phyloP scores from a whole-genome alignment of 2,113 vertebrate genomes.

The Xerus inauris region DNA sequence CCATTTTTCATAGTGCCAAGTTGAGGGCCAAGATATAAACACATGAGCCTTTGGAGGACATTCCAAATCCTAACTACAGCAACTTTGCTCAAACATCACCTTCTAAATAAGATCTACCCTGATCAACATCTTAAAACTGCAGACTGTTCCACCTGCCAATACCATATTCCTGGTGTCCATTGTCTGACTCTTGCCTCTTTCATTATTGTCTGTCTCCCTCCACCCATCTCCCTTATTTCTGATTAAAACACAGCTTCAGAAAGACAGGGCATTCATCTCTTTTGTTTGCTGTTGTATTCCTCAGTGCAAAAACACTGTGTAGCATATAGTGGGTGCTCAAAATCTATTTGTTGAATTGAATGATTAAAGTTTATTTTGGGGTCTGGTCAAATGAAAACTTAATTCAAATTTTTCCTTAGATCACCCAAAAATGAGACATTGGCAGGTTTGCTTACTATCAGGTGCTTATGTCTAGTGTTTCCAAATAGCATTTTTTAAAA shows the following conservation, averaged over 20 bases:
- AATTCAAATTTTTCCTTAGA: background rate
- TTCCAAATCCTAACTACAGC: background rate
- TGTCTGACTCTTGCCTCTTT: background rate
- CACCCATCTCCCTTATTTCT: fast-evolving
- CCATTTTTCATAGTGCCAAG: background rate
- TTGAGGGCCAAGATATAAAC: background rate
- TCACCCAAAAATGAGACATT: background rate
- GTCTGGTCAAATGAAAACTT: background rate
- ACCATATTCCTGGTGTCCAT: background rate
- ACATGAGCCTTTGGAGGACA: background rate
- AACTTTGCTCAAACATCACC: background rate
- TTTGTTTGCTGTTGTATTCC: background rate
- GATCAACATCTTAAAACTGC: background rate
- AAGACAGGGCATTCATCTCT: background rate
- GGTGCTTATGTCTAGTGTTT: background rate
- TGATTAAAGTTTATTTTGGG: constrained; percentile 21
- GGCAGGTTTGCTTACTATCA: background rate
- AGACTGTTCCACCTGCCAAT: background rate
- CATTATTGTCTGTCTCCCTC: background rate
- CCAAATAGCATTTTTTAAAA: background rate
- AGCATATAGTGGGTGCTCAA: background rate
- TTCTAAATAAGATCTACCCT: background rate
- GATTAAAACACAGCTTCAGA: background rate
- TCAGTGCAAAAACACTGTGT: background rate
- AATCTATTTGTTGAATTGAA: background rate